Conservation (phyloP, 92 coral and sea anemone genomes). For the Paramuricea clavata region DNA sequence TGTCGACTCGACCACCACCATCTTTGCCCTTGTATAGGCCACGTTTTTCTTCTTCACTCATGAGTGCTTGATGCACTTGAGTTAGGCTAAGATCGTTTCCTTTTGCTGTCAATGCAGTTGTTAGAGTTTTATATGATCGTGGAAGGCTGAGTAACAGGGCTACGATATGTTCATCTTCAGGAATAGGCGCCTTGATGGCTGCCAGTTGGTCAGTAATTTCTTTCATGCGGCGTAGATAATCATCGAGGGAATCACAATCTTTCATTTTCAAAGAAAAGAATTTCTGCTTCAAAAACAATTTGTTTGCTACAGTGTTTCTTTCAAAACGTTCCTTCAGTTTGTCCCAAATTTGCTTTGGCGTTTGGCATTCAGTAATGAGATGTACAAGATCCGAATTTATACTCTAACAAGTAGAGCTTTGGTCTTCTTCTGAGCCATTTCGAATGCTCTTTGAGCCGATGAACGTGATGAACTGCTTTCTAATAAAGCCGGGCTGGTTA, state of each 20-base stretch:
- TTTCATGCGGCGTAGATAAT: not conserved
- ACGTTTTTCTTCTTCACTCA: no score
- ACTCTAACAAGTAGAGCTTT: conserved; percentile 9
- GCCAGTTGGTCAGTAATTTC: conserved; percentile 5
- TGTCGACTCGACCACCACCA: not conserved
- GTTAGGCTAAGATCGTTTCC: not conserved
- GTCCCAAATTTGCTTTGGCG: conserved; percentile 3
- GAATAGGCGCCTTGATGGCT: conserved; percentile 23
- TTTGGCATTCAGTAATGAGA: not conserved
- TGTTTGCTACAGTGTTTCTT: not conserved
- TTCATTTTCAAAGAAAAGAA: not conserved
- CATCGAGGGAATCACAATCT: not conserved
- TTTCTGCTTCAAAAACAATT: conserved; percentile 18
- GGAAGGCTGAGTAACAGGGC: conserved; percentile 6
- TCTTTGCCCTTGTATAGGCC: no score
- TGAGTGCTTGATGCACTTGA: no score
- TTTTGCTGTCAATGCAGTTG: conserved; percentile 18
- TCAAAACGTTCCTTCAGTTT: conserved; percentile 15
- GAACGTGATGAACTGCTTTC: not conserved
- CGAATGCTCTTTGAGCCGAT: not conserved
- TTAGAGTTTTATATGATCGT: not conserved
- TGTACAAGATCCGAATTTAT: not conserved
- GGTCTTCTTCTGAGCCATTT: not conserved
- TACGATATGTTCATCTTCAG: conserved; percentile 11
- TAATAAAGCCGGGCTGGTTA: not conserved